Evolutionary conservation across 2,888 invertebrate genomes (phyloP), one percentile per base, ranked within the genome.

Genomic region (Rhimphoctona megacephalus): DNA sequence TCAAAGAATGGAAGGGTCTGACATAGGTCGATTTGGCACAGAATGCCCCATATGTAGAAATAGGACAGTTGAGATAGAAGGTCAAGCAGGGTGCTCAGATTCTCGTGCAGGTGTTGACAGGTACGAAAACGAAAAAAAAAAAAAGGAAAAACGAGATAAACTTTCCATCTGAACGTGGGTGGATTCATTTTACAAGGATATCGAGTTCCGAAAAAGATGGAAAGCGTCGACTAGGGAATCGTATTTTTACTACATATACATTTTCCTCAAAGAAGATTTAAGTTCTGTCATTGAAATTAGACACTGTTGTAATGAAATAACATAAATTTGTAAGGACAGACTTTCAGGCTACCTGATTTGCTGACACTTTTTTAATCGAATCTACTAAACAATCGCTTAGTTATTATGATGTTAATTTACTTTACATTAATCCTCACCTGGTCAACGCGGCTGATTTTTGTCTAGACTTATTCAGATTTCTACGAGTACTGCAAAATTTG

Each of bases 91-190:
- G 78, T 43, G 67, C 22, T 77, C 52, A 69, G 61, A 77, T 70
- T 81, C 52, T 85, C 30, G 52, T 52, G 69, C 83, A 87, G 85
- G 85, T 87, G 85, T 52, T 81, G 85, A 57, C 83, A 84, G 83
- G 70, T 83, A 81, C 67, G 76, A 54, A 76, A 83, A 83, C 78
- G 74, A 72, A 80, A 77, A 67, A 84, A 61, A 67, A 43, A 61
- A 33, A 64, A 39, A 49, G 11, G 19, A 74, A 57, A 57, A 61
- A 61, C 25, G 39, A 25, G 57, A 57, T 39, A 61, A 57, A 61
- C 39, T 74, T 39, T 25, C 4, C 57, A 39, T 64, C 43, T n/a
- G 77, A 49, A 77, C 30, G 25, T 39, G 46, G 46, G n/a, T 22
- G 14, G 78, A 67, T 78, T 78, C 67, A 67, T 66, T 66, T 49